Base-by-base conservation (phyloP, 2,113 vertebrate genomes). In the Boleophthalmus pectinirostris region DNA sequence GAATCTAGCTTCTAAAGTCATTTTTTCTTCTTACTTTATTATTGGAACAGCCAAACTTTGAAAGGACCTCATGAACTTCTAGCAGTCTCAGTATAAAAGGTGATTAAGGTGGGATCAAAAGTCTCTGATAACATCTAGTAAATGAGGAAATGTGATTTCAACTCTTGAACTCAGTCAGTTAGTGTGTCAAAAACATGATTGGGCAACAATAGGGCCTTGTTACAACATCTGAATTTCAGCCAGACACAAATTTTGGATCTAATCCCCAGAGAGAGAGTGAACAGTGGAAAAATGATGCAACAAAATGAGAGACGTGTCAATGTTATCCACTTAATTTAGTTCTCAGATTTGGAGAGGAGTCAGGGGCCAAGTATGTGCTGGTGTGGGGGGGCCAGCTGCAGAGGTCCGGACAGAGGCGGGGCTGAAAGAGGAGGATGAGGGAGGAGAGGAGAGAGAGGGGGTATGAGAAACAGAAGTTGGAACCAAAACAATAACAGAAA, bases 241-340 rank as follows among this genome's bases (percentile, higher is more conserved):
- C 58, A 64, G 16, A 5, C 29, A 38, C 60, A 38, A 1, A 11
- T 43, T 43, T 64, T 64, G 61, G 29, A 38, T 43, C 9, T 13
- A 53, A 20, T 81, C 61, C 56, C 12, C 16, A n/a, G 6, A 72
- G 43, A n/a, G 5, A 2, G 56, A 47, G 54, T 56, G 38, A 16
- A 35, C 68, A 54, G 35, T 69, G 68, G 77, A 83, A 79, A 68
- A 25, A 57, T 85, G 65, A 80, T 82, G 76, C 78, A 86, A 85
- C 43, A 74, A 68, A 69, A 80, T 47, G 61, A 16, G 54, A 82
- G 33, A 73, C 66, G 51, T 20, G 13, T 35, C 21, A 51, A 38
- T 35, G 29, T 35, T 56, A 72, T 79, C 10, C 67, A 18, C 38
- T 56, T 33, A 5, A 75, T 73, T 74, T 78, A 53, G 57, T 65